Percentiles rank a stretch among this genome's conserved stretches.
Evolutionary conservation across 2,888 invertebrate species (phyloP).

Genomic region (Dilophus febrilis): DNA sequence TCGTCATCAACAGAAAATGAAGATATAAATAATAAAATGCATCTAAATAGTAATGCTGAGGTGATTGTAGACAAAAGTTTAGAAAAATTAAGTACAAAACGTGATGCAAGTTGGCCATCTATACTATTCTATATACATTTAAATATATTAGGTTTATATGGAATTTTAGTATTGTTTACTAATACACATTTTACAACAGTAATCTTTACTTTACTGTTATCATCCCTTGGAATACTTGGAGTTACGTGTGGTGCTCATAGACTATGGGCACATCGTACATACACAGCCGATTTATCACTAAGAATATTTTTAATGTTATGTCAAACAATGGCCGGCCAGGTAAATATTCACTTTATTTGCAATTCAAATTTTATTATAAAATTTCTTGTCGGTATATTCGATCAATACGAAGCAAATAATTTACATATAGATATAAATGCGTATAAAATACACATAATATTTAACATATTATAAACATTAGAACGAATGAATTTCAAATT

Average conservation of each 20-base stretch:
- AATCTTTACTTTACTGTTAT: constrained; percentile 39
- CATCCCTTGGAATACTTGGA: constrained; percentile 51
- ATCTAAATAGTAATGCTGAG: too few species aligned
- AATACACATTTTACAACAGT: constrained; percentile 44
- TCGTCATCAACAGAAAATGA: background rate
- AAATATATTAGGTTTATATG: constrained; percentile 48
- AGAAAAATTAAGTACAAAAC: constrained; percentile 24
- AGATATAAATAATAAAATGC: too few species aligned
- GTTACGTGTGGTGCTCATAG: constrained; percentile 85
- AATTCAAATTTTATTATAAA: too few species aligned
- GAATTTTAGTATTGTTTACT: constrained; percentile 39
- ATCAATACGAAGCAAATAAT: background rate
- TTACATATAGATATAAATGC: background rate
- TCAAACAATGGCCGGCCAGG: constrained; percentile 78
- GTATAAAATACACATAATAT: too few species aligned
- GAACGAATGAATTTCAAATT: background rate
- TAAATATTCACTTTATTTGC: constrained; percentile 29
- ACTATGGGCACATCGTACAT: constrained; percentile 80
- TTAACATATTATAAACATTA: background rate
- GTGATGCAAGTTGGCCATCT: constrained; percentile 53
- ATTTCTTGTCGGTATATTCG: background rate
- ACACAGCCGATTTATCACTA: constrained; percentile 54
- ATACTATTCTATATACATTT: constrained; percentile 61
- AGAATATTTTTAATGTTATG: constrained; percentile 61
- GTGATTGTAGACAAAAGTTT: too few species aligned